Evolutionary conservation across 2,113 vertebrate genomes (phyloP).

Genomic region (Balaeniceps rex): DNA sequence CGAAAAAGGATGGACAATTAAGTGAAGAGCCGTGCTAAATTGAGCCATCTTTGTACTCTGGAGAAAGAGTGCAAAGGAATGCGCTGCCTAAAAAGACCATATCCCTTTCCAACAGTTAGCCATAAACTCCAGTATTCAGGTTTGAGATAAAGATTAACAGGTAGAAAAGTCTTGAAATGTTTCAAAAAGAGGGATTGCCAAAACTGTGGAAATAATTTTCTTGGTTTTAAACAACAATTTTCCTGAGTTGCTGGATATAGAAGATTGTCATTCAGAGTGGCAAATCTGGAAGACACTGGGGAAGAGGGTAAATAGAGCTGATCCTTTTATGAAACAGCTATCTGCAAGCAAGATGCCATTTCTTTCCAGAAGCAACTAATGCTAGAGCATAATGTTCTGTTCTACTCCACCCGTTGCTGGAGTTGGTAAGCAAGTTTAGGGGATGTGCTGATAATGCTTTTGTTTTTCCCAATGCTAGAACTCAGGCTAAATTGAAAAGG

Average conservation of each 20-base stretch:
- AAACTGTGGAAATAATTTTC: not conserved
- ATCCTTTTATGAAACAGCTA: not conserved
- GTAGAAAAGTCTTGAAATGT: not conserved
- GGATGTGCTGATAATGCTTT: not conserved
- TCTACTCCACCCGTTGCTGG: not conserved
- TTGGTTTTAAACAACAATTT: not conserved
- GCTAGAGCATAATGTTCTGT: not conserved
- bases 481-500: not conserved
- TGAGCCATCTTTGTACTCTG: not conserved
- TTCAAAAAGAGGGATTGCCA: not conserved
- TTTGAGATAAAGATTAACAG: not conserved
- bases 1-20: not conserved
- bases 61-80: not conserved
- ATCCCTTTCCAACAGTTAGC: not conserved
- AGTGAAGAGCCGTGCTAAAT: not conserved
- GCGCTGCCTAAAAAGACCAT: not conserved
- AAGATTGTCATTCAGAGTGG: not conserved
- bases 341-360: not conserved
- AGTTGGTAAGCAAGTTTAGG: not conserved
- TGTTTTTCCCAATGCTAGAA: not conserved
- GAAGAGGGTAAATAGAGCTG: not conserved
- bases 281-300: not conserved
- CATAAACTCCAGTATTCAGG: not conserved
- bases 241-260: not conserved
- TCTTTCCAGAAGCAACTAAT: not conserved